Evolutionary conservation across 2,113 vertebrate species (phyloP).

Genomic region (Rutilus rutilus): DNA sequence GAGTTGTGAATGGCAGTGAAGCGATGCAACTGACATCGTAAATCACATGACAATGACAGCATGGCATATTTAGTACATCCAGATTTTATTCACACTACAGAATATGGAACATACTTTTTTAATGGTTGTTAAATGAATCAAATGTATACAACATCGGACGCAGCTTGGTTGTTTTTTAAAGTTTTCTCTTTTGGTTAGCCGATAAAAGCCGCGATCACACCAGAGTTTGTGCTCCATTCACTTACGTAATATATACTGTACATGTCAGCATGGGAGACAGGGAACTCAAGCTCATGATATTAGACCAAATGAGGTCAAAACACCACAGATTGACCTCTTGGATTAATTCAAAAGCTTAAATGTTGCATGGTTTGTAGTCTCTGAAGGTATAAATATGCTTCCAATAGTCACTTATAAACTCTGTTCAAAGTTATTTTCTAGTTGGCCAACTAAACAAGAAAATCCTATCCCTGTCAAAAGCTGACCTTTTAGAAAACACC

Average conservation of each 20-base stretch:
- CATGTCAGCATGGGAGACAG: too few species aligned
- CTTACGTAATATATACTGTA: neutral
- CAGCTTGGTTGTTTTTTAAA: neutral
- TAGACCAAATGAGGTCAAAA: neutral
- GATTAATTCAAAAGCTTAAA: neutral
- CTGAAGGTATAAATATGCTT: neutral
- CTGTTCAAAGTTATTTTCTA: neutral
- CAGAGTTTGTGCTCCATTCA: neutral
- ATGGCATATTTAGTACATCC: neutral
- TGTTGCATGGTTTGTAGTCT: neutral
- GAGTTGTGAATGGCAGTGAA: too few species aligned
- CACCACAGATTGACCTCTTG: neutral
- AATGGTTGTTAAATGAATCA: neutral
- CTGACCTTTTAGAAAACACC: neutral
- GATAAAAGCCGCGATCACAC: neutral
- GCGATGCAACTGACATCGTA: too few species aligned
- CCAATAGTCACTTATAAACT: neutral
- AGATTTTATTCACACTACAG: neutral
- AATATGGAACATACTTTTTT: neutral
- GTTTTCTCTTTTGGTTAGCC: neutral
- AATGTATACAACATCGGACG: neutral
- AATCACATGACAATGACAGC: neutral
- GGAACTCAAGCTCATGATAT: too few species aligned
- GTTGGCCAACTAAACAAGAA: neutral
- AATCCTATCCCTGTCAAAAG: neutral